Evolutionary conservation across 2,797 vertebrate genomes (phyloP).

Genomic region (Semotilus atromaculatus): DNA sequence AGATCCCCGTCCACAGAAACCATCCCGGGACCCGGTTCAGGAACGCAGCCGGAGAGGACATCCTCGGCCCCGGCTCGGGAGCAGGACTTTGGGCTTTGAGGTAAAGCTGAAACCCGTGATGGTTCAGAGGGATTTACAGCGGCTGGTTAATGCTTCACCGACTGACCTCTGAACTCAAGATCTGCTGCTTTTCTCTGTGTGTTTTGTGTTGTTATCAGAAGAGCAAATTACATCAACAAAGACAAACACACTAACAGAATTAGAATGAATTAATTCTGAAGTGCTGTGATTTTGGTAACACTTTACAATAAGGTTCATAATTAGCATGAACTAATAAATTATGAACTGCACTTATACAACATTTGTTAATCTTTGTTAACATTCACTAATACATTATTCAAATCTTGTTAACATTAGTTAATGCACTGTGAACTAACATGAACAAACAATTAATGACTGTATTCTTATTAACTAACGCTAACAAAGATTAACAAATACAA

Average conservation of each 20-base stretch:
- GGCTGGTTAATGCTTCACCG: slow-evolving; percentile 64
- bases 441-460: too few species aligned
- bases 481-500: too few species aligned
- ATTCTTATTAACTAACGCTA: too few species aligned
- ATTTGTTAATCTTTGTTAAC: too few species aligned
- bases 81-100: slow-evolving; percentile 59
- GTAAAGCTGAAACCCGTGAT: slow-evolving; percentile 55
- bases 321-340: too few species aligned
- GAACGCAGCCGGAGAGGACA: slow-evolving; percentile 47
- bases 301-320: too few species aligned
- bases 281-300: too few species aligned
- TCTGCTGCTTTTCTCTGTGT: neutral
- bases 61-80: neutral
- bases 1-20: slow-evolving; percentile 59
- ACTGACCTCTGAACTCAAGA: neutral
- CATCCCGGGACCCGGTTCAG: slow-evolving; percentile 55
- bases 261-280: neutral
- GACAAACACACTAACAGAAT: neutral
- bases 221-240: neutral
- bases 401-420: too few species aligned
- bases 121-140: slow-evolving; percentile 59
- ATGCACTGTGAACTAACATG: too few species aligned
- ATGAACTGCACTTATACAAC: too few species aligned
- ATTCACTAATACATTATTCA: too few species aligned
- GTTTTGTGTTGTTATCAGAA: neutral